Evolutionary conservation across 2,888 invertebrate genomes (phyloP), one percentile per base, ranked within the genome.

Genomic region (Lymantria monacha): DNA sequence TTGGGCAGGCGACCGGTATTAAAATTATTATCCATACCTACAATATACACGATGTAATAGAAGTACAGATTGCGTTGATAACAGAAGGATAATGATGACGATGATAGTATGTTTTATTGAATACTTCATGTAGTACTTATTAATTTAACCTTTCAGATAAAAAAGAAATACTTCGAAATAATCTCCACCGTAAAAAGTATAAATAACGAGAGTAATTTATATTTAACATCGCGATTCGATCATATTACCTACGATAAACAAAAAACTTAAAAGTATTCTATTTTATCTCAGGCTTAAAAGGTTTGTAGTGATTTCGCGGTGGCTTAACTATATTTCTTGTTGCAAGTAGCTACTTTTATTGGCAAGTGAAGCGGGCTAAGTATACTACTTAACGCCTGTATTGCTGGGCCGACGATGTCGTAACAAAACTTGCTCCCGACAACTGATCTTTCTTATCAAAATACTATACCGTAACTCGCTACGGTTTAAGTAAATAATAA

Each of bases 341-440:
- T 65, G 56, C 65, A 60, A 66, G 65, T 62, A 72, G 66, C 60
- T 60, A 56, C 62, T 69, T 70, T 70, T 73, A 70, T 69, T 73
- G 66, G 67, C 68, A 58, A 69, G 66, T 62, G 68, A 70, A 65
- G 70, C 69, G 69, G 59, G 63, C 63, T 73, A 73, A 76, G 70
- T 69, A 75, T 57, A 70, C 72, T 71, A 69, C 70, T 72, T 68
- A 66, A 64, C 69, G 72, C 68, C 61, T 71, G 66, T 75, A 74
- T 70, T 69, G 69, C 62, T 51, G 53, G 46, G 53, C 15, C 47
- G 65, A 57, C 52, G 61, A 61, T 53, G 69, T 22, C 22, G 22
- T 70, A 67, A 70, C 69, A 74, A 74, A 72, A 70, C 74, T 70
- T 68, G 65, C 65, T 62, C 59, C 53, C 59, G 53, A 65, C 51